phyloP scores from a whole-genome alignment of 2,888 invertebrate genomes.

The Pharmacophagus antenor region DNA sequence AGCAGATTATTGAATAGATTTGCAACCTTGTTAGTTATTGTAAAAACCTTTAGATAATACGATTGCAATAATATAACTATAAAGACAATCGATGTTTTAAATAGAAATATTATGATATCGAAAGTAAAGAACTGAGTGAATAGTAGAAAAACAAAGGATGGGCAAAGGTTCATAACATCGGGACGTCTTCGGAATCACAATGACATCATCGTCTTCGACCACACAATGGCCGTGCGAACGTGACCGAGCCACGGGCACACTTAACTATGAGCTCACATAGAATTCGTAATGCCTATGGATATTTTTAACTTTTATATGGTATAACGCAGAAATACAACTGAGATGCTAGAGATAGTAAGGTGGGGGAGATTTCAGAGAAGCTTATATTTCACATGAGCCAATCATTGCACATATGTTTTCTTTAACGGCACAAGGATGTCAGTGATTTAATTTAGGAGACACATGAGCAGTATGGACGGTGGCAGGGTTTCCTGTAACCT shows the following conservation, averaged over 20 bases:
- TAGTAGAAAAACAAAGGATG: constrained; percentile 3
- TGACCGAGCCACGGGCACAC: constrained; percentile 16
- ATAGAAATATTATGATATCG: constrained; percentile 3
- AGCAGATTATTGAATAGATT: background rate
- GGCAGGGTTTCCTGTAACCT: too few relatives aligned
- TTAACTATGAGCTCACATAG: constrained; percentile 24
- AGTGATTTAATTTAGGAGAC: too few relatives aligned
- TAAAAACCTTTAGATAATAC: background rate
- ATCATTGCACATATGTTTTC: too few relatives aligned
- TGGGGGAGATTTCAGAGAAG: background rate
- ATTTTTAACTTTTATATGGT: constrained; percentile 5
- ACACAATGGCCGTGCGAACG: constrained; percentile 30
- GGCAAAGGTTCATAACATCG: constrained; percentile 17
- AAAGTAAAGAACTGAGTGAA: background rate
- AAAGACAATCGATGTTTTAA: constrained; percentile 1
- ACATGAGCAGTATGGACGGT: too few relatives aligned
- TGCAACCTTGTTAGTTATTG: background rate
- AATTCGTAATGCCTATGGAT: constrained; percentile 16
- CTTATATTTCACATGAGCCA: background rate
- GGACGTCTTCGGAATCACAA: constrained; percentile 25
- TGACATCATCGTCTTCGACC: constrained; percentile 24
- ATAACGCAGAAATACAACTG: background rate
- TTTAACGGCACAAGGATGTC: too few relatives aligned
- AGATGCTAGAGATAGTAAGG: background rate
- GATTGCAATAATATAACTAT: background rate